phyloP scores from a whole-genome alignment of 2,797 vertebrate species.

The Sebastes minor region DNA sequence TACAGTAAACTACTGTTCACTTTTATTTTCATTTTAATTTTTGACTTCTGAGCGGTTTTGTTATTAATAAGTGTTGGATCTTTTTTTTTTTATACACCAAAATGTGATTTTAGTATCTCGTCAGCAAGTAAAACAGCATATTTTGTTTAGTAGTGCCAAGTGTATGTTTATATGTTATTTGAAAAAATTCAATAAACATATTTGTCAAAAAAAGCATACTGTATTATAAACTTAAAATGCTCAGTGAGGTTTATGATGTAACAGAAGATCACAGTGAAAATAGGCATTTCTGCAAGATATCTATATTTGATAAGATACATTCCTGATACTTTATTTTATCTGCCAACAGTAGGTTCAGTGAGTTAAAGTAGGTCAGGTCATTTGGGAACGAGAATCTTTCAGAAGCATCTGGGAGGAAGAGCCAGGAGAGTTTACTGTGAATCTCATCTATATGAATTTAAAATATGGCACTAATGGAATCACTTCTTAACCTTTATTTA shows the following conservation, averaged over 20 bases:
- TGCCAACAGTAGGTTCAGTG: neutral
- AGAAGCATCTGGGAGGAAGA: neutral
- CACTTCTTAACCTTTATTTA: neutral
- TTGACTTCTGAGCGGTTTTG: too few species aligned
- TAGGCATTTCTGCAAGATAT: neutral
- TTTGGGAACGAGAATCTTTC: slow-evolving; percentile 9
- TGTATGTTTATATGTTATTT: rapidly evolving
- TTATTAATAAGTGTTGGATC: too few species aligned
- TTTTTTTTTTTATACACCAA: too few species aligned
- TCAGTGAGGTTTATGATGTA: neutral
- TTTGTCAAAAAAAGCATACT: too few species aligned
- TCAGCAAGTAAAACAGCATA: too few species aligned
- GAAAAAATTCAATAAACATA: too few species aligned
- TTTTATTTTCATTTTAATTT: too few species aligned
- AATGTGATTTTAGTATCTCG: too few species aligned
- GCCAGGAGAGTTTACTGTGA: neutral
- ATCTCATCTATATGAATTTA: slow-evolving; percentile 7
- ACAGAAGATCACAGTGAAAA: neutral
- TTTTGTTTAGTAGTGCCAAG: too few species aligned
- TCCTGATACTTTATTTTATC: neutral
- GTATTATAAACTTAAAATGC: too few species aligned
- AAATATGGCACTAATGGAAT: neutral
- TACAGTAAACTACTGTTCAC: too few species aligned
- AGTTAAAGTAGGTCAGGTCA: slow-evolving; percentile 29
- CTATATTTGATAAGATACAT: neutral